Evolutionary conservation across 2,888 invertebrate genomes (phyloP), one percentile per base, ranked within the genome.

Genomic region (Sacculina carcini): DNA sequence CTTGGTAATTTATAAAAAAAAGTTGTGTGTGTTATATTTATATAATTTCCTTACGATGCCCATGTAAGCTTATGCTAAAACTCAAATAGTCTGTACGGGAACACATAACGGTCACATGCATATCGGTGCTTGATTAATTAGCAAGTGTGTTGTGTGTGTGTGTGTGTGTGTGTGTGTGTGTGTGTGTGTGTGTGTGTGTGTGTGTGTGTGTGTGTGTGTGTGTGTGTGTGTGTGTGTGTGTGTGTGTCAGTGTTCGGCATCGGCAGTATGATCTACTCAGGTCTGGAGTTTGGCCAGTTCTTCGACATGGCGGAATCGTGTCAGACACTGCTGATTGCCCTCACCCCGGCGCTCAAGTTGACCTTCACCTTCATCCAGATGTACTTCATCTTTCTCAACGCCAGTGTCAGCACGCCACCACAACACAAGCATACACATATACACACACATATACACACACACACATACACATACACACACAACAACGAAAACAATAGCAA

Each of bases 371-470:
- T 94, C 67, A 82, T 89, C 61, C 92, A 94, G 69, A 86, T 94
- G 78, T 94, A 94, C 68, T 94, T 94, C 69, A 87, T 94, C 67
- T 94, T 94, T 70, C 75, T 92, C 54, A 92, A 92, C 67, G 86
- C 89, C 65, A 86, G 90, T 78, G 89, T 87, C 64, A 67, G 67
- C 57, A 58, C n/a, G n/a, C n/a, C n/a, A n/a, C n/a, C n/a, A n/a
- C n/a, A n/a, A n/a, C n/a, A n/a, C n/a, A 19, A 23, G 16, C 5
- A 29, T 46, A 50, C 36, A 16, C 26, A n/a, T 29, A 29, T 7
- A 47, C 21, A 19, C 12, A n/a, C 16, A 47, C 28, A 26, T 4
- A 47, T 12, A 28, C 21, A 10, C 4, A 19, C 21, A 12, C 21
- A 10, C 38, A 38, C 38, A 38, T 19, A 38, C 10, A 1, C 2